These are phyloP conservation scores for Sinocyclocheilus rhinocerous DNA, from an alignment of 2,113 vertebrate genomes.

Conservation along the genomic window DNA sequence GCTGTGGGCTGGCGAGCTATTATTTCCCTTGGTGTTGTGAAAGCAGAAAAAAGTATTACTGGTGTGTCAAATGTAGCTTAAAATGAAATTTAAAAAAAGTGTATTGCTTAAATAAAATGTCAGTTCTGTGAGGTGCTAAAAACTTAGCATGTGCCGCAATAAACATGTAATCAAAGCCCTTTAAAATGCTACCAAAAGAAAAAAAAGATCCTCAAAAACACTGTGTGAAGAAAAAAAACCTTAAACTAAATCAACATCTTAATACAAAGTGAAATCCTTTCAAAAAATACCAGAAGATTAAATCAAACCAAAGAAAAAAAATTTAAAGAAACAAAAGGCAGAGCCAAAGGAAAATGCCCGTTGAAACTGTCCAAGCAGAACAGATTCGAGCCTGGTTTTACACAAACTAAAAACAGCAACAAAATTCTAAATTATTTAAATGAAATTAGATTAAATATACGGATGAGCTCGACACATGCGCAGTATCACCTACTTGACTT, in stretches of 20 bases:
- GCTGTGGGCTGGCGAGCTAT: background rate
- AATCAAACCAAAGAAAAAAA: background rate
- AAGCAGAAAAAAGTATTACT: background rate
- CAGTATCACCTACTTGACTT: too few species aligned
- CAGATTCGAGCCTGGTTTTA: conserved; percentile 86
- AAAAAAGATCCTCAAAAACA: background rate
- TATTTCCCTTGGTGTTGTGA: conserved; percentile 16
- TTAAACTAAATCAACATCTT: too few species aligned
- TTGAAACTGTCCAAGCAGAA: conserved; percentile 88
- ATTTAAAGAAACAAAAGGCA: background rate
- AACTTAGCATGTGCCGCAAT: too few species aligned
- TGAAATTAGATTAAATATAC: too few species aligned
- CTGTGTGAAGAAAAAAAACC: too few species aligned
- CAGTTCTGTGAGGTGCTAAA: too few species aligned
- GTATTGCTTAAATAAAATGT: background rate
- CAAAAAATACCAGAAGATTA: background rate
- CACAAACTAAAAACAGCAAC: too few species aligned
- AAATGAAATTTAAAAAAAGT: background rate
- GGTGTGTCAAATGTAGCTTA: background rate
- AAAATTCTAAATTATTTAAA: too few species aligned
- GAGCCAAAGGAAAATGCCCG: conserved; percentile 59
- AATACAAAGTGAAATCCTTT: background rate
- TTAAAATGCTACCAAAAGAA: background rate
- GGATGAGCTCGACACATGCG: too few species aligned
- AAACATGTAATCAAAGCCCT: too few species aligned